Percentiles rank a stretch among this genome's conserved stretches.
These are phyloP conservation scores for Rousettus madagascariensis DNA, from an alignment of 2,797 vertebrate genomes.

Conservation along the genomic window DNA sequence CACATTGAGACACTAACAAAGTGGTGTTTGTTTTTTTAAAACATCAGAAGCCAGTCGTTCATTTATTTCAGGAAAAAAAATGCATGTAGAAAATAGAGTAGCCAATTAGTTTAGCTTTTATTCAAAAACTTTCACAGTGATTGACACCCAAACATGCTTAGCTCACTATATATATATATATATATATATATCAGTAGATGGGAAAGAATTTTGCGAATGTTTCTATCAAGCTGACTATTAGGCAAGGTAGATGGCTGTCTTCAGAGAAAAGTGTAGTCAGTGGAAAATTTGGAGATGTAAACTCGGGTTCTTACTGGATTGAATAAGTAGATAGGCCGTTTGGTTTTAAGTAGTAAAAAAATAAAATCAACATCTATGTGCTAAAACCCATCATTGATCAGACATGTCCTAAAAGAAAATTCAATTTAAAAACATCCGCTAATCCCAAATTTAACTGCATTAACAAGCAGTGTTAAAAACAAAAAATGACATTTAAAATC, in stretches of 20 bases:
- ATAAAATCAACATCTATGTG: not conserved
- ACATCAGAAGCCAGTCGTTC: not conserved
- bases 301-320: not conserved
- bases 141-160: not conserved
- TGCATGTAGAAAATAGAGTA: not conserved
- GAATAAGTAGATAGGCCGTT: not conserved
- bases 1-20: not conserved
- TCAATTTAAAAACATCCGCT: not conserved
- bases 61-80: not conserved
- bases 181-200: no score
- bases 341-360: not conserved
- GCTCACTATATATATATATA: no score
- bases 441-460: not conserved
- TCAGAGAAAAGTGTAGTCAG: no score
- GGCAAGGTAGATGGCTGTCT: no score
- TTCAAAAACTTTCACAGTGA: not conserved
- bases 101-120: not conserved
- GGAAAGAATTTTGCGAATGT: not conserved
- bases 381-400: not conserved
- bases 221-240: not conserved
- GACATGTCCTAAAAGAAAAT: not conserved
- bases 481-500: not conserved
- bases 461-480: not conserved
- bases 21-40: not conserved
- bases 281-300: not conserved